Percentiles rank a stretch among this genome's conserved stretches.
phyloP scores from a whole-genome alignment of 1,140 invertebrate genomes.

The Heliconius melpomene region DNA sequence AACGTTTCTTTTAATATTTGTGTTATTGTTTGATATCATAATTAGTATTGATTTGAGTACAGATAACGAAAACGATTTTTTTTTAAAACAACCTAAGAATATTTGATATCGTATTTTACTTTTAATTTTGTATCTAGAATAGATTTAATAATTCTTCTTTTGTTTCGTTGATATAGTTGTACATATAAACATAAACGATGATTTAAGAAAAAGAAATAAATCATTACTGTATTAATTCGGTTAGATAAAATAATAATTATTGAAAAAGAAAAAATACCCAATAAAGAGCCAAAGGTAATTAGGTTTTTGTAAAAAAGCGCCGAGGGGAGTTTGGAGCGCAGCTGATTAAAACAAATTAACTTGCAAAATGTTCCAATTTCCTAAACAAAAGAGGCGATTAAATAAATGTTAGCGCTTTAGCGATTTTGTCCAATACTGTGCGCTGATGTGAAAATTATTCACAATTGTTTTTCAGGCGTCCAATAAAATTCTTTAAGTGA shows the following conservation, averaged over 20 bases:
- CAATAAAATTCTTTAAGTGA: slow-evolving; percentile 27
- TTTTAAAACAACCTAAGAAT: too few relatives aligned
- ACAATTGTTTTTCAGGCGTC: slow-evolving; percentile 27
- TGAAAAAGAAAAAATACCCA: neutral
- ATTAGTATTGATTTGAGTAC: slow-evolving; percentile 25
- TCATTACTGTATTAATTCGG: neutral
- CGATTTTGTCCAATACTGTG: slow-evolving; percentile 31
- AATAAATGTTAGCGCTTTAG: slow-evolving; percentile 32
- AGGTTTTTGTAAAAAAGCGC: neutral
- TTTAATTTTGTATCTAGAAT: neutral
- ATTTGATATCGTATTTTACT: too few relatives aligned
- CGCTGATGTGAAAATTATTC: slow-evolving; percentile 37
- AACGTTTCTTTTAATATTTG: slow-evolving; percentile 5
- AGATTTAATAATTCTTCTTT: neutral
- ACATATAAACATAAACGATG: neutral
- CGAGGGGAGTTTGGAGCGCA: neutral
- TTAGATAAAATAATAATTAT: neutral
- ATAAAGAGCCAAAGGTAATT: neutral
- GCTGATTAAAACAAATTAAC: slow-evolving; percentile 31
- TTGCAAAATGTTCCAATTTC: slow-evolving; percentile 30
- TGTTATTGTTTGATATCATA: slow-evolving; percentile 30
- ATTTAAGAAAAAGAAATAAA: too few relatives aligned
- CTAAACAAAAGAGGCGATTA: slow-evolving; percentile 30
- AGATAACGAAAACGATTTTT: neutral
- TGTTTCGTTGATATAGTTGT: neutral